phyloP scores from a whole-genome alignment of 2,888 invertebrate genomes.

The Meiosimyza platycephala region DNA sequence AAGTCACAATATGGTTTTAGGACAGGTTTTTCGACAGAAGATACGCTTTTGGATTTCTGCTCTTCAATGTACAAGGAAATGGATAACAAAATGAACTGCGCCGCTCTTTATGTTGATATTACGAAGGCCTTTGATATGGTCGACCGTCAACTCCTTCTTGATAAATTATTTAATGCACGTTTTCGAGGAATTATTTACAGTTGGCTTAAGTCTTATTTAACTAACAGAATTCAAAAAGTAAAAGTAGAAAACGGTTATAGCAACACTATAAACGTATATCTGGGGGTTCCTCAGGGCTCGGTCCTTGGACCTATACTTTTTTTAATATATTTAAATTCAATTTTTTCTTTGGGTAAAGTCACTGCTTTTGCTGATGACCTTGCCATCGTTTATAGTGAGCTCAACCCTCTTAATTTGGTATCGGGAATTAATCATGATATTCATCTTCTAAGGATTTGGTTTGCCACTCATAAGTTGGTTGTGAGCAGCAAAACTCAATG shows the following conservation, averaged over 20 bases:
- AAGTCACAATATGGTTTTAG: too few relatives aligned
- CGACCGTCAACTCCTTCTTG: not conserved
- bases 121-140: too few relatives aligned
- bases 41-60: too few relatives aligned
- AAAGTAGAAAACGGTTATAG: not conserved
- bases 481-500: too few relatives aligned
- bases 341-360: slow-evolving; percentile 2
- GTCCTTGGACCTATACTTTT: slow-evolving; percentile 19
- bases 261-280: not conserved
- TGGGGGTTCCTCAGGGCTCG: slow-evolving; percentile 22
- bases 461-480: too few relatives aligned
- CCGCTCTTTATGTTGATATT: slow-evolving; percentile 20
- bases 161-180: not conserved
- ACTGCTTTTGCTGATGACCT: slow-evolving; percentile 22
- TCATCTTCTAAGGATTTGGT: too few relatives aligned
- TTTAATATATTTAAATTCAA: slow-evolving; percentile 12
- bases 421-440: too few relatives aligned
- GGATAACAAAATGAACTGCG: too few relatives aligned
- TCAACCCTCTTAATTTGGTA: too few relatives aligned
- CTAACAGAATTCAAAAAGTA: not conserved
- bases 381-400: too few relatives aligned
- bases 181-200: slow-evolving; percentile 14
- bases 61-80: too few relatives aligned
- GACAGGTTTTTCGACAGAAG: too few relatives aligned
- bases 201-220: slow-evolving; percentile 13